Base-by-base conservation (phyloP, 1,140 invertebrate species). In the Idris sp. region DNA sequence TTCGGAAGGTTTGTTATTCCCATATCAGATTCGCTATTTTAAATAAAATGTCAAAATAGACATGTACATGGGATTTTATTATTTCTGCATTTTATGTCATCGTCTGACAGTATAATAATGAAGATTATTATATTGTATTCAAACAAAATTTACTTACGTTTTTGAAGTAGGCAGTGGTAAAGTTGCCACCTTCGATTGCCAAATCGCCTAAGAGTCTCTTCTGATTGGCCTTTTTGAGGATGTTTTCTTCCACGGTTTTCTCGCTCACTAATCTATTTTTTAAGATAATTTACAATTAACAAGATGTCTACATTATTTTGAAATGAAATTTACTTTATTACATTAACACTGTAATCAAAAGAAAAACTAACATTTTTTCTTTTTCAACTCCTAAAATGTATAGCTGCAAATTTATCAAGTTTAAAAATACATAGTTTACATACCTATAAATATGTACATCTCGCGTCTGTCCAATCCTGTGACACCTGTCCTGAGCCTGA, bases 221-320 rank as follows among this genome's bases (percentile, higher is more conserved):
- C 85, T 99, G 97, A 88, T 97, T 98, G 0, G 98, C 98, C 87
- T 99, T 99, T 83, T 98, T 98, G 53, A 99, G 87, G 79, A 99
- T 99, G 88, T 99, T 99, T 85, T 99, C 98, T 89, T 99, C 98
- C 14, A 99, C 94, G 6, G 98, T 99, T 86, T 93, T 95, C 85
- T 98, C 96, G 83, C 97, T 98, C 11, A 99, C 95, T 56, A 99
- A 89, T 26, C 97, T 75, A 15, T 33, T 35, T 8, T 33, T 41
- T 5, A n/a, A n/a, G 11, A 26, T 10, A 22, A 22, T n/a, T n/a
- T n/a, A n/a, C n/a, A n/a, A n/a, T n/a, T n/a, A n/a, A n/a, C n/a
- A n/a, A n/a, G n/a, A n/a, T n/a, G n/a, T n/a, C n/a, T n/a, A n/a
- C n/a, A n/a, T n/a, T n/a, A n/a, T n/a, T n/a, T n/a, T n/a, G n/a